phyloP scores from a whole-genome alignment of 2,888 invertebrate genomes.

The Cynaeus angustus region DNA sequence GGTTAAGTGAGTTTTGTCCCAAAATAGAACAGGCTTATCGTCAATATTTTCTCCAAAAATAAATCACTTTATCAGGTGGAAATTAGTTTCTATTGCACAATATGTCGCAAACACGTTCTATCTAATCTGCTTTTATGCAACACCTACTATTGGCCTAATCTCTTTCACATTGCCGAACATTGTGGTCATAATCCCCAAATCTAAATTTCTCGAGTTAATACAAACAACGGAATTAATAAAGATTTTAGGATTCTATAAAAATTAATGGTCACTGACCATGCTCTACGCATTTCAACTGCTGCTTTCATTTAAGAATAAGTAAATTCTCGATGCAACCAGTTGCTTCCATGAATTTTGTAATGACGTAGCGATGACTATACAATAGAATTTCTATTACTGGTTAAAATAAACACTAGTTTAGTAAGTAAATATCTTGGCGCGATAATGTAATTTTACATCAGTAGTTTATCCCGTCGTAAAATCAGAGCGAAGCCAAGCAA shows the following conservation, averaged over 20 bases:
- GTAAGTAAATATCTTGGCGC: constrained; percentile 34
- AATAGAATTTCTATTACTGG: constrained; percentile 26
- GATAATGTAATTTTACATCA: constrained; percentile 32
- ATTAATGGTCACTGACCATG: constrained; percentile 18
- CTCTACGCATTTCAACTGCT: background rate
- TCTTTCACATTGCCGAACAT: too few species aligned
- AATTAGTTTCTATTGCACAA: too few species aligned
- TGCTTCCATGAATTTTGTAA: constrained; percentile 7
- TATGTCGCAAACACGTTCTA: too few species aligned
- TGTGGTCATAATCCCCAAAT: too few species aligned
- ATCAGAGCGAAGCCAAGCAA: constrained; percentile 13
- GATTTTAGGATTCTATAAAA: background rate
- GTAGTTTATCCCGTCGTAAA: constrained; percentile 39
- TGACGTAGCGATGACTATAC: background rate
- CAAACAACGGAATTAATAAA: constrained; percentile 1
- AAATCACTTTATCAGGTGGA: too few species aligned
- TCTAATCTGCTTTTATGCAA: too few species aligned
- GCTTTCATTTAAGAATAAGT: too few species aligned
- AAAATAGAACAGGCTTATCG: too few species aligned
- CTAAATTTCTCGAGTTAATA: too few species aligned
- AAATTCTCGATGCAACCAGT: constrained; percentile 1
- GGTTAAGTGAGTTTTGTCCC: too few species aligned
- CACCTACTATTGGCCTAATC: too few species aligned
- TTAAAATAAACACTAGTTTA: constrained; percentile 37
- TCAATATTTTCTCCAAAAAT: too few species aligned